Conservation (phyloP, 2,888 invertebrate species). For the Anthophora plumipes region DNA sequence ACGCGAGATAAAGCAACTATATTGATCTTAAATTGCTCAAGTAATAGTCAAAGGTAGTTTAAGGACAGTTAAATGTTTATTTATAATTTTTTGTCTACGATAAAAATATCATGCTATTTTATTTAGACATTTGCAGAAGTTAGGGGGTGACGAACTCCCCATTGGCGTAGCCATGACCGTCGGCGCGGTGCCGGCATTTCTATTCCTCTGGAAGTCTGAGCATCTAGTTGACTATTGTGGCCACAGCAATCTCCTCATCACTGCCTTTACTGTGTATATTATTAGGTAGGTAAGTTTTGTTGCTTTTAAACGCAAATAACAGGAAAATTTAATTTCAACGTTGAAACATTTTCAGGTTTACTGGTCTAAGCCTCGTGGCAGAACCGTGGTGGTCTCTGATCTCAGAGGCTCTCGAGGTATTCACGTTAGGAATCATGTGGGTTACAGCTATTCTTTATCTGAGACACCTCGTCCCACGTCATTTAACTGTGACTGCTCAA, state of each 20-base stretch:
- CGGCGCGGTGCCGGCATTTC: constrained; percentile 89
- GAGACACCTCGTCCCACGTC: constrained; percentile 92
- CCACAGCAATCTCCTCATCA: constrained; percentile 92
- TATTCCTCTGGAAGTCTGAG: constrained; percentile 92
- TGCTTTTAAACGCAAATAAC: neutral
- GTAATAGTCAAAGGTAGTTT: neutral
- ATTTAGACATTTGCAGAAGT: constrained; percentile 87
- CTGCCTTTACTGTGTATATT: constrained; percentile 93
- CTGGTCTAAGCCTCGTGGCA: constrained; percentile 77
- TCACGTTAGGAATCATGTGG: constrained; percentile 92
- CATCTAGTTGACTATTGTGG: constrained; percentile 93
- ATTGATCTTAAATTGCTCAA: neutral
- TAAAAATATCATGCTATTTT: constrained; percentile 66
- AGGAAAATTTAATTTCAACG: neutral
- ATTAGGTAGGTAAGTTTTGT: constrained; percentile 87
- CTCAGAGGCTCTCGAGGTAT: constrained; percentile 90
- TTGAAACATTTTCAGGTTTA: constrained; percentile 72
- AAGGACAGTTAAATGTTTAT: neutral
- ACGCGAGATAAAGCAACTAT: neutral
- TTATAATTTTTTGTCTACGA: neutral
- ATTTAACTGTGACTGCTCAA: constrained; percentile 91
- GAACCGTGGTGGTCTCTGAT: constrained; percentile 89
- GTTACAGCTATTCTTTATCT: constrained; percentile 92
- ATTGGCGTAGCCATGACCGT: constrained; percentile 89
- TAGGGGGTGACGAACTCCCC: constrained; percentile 86